phyloP scores from a whole-genome alignment of 1,140 invertebrate species.

The Palaemon carinicauda region DNA sequence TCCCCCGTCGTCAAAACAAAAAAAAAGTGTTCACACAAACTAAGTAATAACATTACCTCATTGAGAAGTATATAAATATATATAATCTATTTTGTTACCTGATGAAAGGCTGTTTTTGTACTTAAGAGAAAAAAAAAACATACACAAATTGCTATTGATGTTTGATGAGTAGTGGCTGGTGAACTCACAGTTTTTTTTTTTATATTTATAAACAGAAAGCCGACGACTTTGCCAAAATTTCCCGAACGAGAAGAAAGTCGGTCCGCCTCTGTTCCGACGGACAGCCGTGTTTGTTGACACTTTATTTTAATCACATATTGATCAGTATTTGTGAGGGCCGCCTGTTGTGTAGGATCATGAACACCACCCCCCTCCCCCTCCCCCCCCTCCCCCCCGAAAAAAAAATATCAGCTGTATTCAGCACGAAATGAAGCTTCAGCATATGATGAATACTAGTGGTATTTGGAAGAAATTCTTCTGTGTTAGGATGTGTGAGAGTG shows the following conservation, averaged over 20 bases:
- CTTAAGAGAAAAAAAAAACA: constrained; percentile 23
- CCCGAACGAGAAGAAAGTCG: no score
- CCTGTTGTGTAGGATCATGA: background rate
- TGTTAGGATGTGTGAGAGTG: background rate
- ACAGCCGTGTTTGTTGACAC: no score
- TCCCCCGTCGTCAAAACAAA: background rate
- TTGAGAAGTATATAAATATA: constrained; percentile 17
- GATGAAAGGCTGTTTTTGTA: constrained; percentile 48
- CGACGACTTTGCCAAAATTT: no score
- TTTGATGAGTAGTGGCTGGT: background rate
- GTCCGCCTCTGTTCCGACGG: no score
- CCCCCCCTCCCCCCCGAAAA: no score
- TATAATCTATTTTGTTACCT: constrained; percentile 40
- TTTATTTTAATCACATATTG: no score
- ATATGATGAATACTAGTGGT: background rate
- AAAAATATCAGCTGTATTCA: no score
- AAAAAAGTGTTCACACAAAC: constrained; percentile 17
- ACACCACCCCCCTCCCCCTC: no score
- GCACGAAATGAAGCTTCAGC: no score
- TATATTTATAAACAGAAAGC: no score
- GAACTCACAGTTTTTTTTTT: no score
- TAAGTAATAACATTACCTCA: constrained; percentile 43
- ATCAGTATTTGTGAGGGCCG: no score
- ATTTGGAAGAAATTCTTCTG: background rate
- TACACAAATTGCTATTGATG: background rate